Conservation (phyloP, 2,888 invertebrate species). For the Incurvaria masculella region DNA sequence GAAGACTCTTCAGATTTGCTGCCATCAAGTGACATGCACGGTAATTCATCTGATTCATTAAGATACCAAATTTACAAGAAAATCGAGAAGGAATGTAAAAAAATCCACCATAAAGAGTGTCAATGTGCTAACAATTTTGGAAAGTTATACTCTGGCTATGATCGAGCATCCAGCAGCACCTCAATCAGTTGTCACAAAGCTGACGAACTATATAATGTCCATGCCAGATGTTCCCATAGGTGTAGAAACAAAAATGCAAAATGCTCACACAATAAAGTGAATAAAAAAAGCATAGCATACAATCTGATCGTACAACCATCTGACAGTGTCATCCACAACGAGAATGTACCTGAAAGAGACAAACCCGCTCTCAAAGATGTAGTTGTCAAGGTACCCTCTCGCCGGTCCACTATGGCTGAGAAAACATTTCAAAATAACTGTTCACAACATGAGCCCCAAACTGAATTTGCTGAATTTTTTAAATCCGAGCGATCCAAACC, state of each 20-base stretch:
- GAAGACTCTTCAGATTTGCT: constrained; percentile 30
- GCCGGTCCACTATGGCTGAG: constrained; percentile 16
- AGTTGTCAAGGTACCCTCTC: constrained; percentile 40
- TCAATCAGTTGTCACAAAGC: constrained; percentile 38
- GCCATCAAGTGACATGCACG: constrained; percentile 31
- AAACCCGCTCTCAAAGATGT: constrained; percentile 33
- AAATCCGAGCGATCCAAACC: too few relatives aligned
- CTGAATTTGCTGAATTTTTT: too few relatives aligned
- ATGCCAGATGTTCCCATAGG: constrained; percentile 30
- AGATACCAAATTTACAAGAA: constrained; percentile 40
- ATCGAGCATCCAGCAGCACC: constrained; percentile 38
- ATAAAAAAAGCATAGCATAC: constrained; percentile 42
- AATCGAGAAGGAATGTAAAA: constrained; percentile 44
- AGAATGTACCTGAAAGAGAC: constrained; percentile 21
- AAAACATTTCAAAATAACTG: neutral
- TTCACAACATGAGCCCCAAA: constrained; percentile 13
- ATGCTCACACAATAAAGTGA: constrained; percentile 23
- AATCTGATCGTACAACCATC: constrained; percentile 47
- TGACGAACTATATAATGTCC: constrained; percentile 28
- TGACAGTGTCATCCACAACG: constrained; percentile 39
- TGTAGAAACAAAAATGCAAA: constrained; percentile 30
- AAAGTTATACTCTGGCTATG: constrained; percentile 23
- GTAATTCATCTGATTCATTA: constrained; percentile 37
- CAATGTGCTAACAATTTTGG: constrained; percentile 19
- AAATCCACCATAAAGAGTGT: constrained; percentile 38